Conservation (phyloP, 2,113 vertebrate species). For the Ictalurus punctatus region DNA sequence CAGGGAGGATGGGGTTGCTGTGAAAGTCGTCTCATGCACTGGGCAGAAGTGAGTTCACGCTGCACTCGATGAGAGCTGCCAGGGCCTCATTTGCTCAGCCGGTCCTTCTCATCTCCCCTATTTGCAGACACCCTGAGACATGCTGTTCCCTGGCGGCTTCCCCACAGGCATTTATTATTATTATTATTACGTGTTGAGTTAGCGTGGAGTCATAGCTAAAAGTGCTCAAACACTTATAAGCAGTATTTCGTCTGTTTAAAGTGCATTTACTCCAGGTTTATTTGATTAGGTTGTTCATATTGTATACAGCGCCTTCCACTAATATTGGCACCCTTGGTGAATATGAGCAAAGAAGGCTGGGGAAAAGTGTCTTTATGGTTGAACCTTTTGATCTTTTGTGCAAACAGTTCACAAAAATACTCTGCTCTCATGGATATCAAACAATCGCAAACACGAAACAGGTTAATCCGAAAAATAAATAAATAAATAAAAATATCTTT, state of each 20-base stretch:
- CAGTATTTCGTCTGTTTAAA: constrained; percentile 1
- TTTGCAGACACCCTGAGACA: constrained; percentile 46
- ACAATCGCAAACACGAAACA: no score
- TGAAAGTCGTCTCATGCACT: constrained; percentile 51
- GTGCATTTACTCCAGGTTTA: not conserved
- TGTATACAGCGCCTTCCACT: no score
- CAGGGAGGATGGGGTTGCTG: constrained; percentile 44
- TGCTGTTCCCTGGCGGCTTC: constrained; percentile 44
- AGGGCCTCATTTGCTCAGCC: constrained; percentile 51
- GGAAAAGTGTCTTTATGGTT: no score
- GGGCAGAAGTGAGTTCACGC: constrained; percentile 48
- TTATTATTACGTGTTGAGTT: constrained; percentile 11
- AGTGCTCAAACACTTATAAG: constrained; percentile 1
- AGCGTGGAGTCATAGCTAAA: constrained; percentile 20
- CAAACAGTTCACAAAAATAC: no score
- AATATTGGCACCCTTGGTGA: no score
- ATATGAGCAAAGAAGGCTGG: no score
- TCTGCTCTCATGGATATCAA: no score
- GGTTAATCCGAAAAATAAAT: no score
- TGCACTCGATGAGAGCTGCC: constrained; percentile 32
- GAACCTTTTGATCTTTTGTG: no score
- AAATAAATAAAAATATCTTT: no score
- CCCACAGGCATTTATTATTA: not conserved
- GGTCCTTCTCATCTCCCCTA: constrained; percentile 44
- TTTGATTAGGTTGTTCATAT: not conserved